Percentiles rank a stretch among this genome's conserved stretches.
Conservation (phyloP, 2,113 vertebrate species). For the Enhydra lutris region DNA sequence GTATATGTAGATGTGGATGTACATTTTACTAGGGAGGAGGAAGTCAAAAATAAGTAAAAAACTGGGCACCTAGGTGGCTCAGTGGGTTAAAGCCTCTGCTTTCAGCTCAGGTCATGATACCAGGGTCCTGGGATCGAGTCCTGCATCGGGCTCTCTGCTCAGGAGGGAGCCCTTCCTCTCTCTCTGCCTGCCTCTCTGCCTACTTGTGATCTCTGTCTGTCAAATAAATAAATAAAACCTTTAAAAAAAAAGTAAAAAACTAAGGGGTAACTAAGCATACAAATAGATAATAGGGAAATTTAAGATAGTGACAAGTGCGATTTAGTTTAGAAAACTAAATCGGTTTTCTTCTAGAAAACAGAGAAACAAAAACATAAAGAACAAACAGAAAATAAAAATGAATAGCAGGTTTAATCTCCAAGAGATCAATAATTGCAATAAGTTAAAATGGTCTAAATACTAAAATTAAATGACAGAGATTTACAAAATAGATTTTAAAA, state of each 20-base stretch:
- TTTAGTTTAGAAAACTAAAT: background rate
- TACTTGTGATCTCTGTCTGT: no score
- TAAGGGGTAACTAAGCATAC: background rate
- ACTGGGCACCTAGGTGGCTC: no score
- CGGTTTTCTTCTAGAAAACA: background rate
- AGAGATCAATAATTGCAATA: background rate
- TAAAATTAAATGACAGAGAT: background rate
- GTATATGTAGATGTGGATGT: background rate
- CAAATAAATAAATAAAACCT: no score
- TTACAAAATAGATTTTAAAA: background rate
- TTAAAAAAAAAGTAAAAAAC: background rate
- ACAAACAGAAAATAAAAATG: background rate
- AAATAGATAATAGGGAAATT: background rate
- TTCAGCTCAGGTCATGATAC: no score
- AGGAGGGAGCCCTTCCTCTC: no score
- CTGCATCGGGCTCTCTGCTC: no score
- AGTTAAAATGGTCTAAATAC: background rate
- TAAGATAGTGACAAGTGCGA: background rate
- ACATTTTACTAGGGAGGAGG: background rate
- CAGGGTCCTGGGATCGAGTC: no score
- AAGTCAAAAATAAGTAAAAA: background rate
- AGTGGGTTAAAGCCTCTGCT: no score
- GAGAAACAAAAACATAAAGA: background rate
- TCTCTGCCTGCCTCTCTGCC: no score
- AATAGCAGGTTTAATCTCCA: background rate